Evolutionary conservation across 2,113 vertebrate genomes (phyloP).

Genomic region (Solea solea): DNA sequence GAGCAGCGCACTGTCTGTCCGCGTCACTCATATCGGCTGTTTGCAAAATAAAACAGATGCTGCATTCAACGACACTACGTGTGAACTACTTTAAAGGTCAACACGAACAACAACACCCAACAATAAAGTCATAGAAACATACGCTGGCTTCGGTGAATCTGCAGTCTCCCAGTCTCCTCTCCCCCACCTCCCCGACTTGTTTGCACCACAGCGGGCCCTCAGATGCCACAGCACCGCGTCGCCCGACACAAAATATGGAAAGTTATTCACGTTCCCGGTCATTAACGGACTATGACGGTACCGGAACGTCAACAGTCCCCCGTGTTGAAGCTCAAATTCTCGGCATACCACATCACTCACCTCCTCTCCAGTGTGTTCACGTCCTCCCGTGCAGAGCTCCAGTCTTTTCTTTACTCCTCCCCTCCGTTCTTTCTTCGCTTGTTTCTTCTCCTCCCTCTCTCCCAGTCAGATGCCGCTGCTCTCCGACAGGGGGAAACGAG

Average conservation of each 20-base stretch:
- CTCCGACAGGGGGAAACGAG: slow-evolving; percentile 57
- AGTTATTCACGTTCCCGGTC: slow-evolving; percentile 50
- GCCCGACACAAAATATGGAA: slow-evolving; percentile 31
- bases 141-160: slow-evolving; percentile 8
- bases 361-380: slow-evolving; percentile 56
- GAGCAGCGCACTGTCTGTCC: neutral
- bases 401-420: slow-evolving; percentile 38
- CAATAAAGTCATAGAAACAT: slow-evolving; percentile 7
- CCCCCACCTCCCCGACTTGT: slow-evolving; percentile 43
- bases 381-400: slow-evolving; percentile 54
- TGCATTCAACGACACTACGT: neutral
- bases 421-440: slow-evolving; percentile 58
- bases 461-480: slow-evolving; percentile 63
- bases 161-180: slow-evolving; percentile 38
- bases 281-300: too few relatives aligned
- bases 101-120: neutral
- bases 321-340: slow-evolving; percentile 11
- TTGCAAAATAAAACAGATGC: neutral
- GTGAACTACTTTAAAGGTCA: neutral
- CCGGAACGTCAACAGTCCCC: neutral
- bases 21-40: neutral
- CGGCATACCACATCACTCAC: slow-evolving; percentile 62
- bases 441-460: slow-evolving; percentile 44
- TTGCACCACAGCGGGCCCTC: slow-evolving; percentile 49
- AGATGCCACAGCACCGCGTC: slow-evolving; percentile 34